phyloP scores from a whole-genome alignment of 2,113 vertebrate genomes.

The Thomomys bottae region DNA sequence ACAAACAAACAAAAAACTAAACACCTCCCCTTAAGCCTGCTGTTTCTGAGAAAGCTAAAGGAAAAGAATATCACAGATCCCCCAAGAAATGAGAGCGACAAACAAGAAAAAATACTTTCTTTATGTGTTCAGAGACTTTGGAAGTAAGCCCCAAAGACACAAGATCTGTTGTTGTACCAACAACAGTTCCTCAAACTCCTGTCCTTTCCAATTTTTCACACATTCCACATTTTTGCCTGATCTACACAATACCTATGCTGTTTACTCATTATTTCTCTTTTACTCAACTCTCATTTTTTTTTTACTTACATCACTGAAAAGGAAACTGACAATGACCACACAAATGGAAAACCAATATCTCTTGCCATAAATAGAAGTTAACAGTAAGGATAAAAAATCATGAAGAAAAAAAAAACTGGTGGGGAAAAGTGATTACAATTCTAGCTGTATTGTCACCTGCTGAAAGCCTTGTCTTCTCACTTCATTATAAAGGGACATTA shows the following conservation, averaged over 20 bases:
- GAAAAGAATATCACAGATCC: not conserved
- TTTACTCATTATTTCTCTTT: not conserved
- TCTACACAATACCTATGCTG: not conserved
- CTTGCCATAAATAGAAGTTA: not conserved
- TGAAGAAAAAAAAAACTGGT: not conserved
- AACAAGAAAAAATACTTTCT: not conserved
- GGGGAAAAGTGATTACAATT: slow-evolving; percentile 24
- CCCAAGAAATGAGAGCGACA: not conserved
- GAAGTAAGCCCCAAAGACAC: not conserved
- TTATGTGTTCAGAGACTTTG: not conserved
- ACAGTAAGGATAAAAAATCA: not conserved
- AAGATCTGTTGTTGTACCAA: no score
- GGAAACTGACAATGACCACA: not conserved
- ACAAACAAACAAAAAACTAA: no score
- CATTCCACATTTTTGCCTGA: not conserved
- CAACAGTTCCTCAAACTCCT: not conserved
- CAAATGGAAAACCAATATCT: slow-evolving; percentile 1
- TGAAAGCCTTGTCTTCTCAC: slow-evolving; percentile 35
- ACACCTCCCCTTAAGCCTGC: no score
- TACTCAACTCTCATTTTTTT: not conserved
- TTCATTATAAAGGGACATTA: slow-evolving; percentile 43
- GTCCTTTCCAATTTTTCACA: not conserved
- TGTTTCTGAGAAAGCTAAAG: not conserved
- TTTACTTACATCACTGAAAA: not conserved
- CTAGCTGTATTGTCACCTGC: not conserved